Evolutionary conservation across 2,888 invertebrate genomes (phyloP), one percentile per base, ranked within the genome.

Genomic region (Mimachlamys varia): DNA sequence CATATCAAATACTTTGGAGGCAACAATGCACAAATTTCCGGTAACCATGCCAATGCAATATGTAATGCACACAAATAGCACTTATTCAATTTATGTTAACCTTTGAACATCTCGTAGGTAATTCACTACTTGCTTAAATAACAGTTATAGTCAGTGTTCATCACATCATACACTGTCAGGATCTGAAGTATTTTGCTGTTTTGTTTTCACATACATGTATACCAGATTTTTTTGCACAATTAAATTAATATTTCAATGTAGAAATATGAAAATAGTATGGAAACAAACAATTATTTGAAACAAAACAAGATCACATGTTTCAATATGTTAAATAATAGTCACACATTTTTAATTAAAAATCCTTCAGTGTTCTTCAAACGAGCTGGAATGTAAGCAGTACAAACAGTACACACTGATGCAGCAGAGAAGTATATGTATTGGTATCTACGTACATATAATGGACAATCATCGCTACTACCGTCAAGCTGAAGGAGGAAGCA

Each of bases 351-450:
- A n/a, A n/a, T n/a, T 88, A 88, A 88, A 88, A 88, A 17, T 15
- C 2, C 17, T 3, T 88, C 38, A 12, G 12, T 17, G 5, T 44
- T 50, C 49, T n/a, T 44, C 13, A 62, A 62, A 38, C 38, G 58
- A 89, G 38, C 10, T 37, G 89, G 62, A 89, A 62, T 89, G 89
- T 89, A 37, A 62, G 89, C 53, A 62, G 58, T 44, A 19, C n/a
- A 38, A 62, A 89, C 62, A 33, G 37, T 37, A 27, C 89, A 53
- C 58, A 19, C 22, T 38, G 62, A 62, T 19, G 19, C 19, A 53
- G 53, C 2, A 19, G 19, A 53, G 53, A 19, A 62, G 33, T 76
- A 7, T 22, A 19, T 38, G 33, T 76, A 7, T 22, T 62, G 22
- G 22, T 62, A 3, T 62, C 33, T 76, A 33, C 19, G 1, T 27